Base-by-base conservation (phyloP, 2,888 invertebrate genomes). In the Polydrusus cervinus region DNA sequence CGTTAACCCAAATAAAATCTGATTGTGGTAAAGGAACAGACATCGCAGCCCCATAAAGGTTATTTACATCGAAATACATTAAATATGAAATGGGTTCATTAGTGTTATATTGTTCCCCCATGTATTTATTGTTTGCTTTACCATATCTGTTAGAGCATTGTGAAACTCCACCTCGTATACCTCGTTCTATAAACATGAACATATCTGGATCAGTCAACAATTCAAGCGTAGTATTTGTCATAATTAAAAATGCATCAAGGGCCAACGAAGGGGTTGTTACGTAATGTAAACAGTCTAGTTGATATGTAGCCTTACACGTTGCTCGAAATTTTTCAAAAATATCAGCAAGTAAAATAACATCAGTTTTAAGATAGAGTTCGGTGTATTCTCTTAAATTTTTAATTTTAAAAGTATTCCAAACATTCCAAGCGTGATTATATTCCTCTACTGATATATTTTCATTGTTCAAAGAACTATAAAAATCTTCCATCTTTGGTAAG, bases 131-230 rank as follows among this genome's bases (percentile, higher is more conserved):
- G 10, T 51, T 66, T 3, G 66, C 66, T n/a, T 53, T 66, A 13
- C 51, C 51, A 38, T 66, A 57, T 57, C 68, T 55, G n/a, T 68
- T 68, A 1, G 57, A 68, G 40, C 67, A 67, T 67, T 55, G 67
- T 11, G 68, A 68, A 40, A 55, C 43, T 11, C 68, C 57, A 3
- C 68, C 68, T 25, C 68, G 6, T 45, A 57, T 68, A 25, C 55
- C 57, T n/a, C 30, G 1, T 68, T 57, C 55, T 5, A 68, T 68
- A 57, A 68, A 68, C 43, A 57, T 57, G 14, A 57, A 40, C 57
- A 55, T 51, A 38, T 51, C 53, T 38, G 20, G 16, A 13, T 53
- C 66, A 8, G 53, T 57, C 25, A 68, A 9, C 14, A 68, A 14
- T 68, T 68, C 57, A n/a, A 68, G 43, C 34, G 3, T 11, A 8